Evolutionary conservation across 2,113 vertebrate species (phyloP).

Genomic region (Pseudolaguvia tuberculata): DNA sequence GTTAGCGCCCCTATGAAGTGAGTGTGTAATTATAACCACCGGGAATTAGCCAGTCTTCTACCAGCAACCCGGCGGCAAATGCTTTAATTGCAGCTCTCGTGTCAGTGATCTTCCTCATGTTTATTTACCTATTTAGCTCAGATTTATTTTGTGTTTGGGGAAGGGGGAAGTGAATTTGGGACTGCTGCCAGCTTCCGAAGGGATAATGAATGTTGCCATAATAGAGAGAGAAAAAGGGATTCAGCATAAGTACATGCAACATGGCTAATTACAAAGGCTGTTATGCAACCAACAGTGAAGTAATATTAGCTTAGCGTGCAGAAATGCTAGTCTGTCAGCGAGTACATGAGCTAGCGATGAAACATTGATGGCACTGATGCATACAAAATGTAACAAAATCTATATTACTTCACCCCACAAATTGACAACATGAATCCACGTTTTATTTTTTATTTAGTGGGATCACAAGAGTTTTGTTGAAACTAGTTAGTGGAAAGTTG

Average conservation of each 20-base stretch:
- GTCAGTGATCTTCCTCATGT: slow-evolving; percentile 20
- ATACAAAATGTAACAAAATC: too few species aligned
- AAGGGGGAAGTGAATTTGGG: neutral
- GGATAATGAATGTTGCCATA: neutral
- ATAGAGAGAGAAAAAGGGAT: neutral
- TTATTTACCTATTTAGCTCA: slow-evolving; percentile 7
- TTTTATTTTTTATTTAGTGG: neutral
- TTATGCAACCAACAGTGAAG: neutral
- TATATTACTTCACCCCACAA: neutral
- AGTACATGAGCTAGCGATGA: neutral
- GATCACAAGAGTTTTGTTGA: neutral
- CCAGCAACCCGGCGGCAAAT: slow-evolving; percentile 49
- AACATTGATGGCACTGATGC: neutral
- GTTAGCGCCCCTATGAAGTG: slow-evolving; percentile 24
- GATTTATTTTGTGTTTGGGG: neutral
- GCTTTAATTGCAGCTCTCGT: slow-evolving; percentile 54
- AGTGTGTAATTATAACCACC: slow-evolving; percentile 57
- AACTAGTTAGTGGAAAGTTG: neutral
- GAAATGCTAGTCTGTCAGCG: neutral
- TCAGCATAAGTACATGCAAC: neutral
- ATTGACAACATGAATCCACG: neutral
- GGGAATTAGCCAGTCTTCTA: slow-evolving; percentile 56
- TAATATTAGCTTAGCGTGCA: neutral
- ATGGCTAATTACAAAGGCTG: neutral
- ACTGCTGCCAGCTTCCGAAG: neutral